These are phyloP conservation scores for Scolopax mira DNA, from an alignment of 2,113 vertebrate species.

Conservation along the genomic window DNA sequence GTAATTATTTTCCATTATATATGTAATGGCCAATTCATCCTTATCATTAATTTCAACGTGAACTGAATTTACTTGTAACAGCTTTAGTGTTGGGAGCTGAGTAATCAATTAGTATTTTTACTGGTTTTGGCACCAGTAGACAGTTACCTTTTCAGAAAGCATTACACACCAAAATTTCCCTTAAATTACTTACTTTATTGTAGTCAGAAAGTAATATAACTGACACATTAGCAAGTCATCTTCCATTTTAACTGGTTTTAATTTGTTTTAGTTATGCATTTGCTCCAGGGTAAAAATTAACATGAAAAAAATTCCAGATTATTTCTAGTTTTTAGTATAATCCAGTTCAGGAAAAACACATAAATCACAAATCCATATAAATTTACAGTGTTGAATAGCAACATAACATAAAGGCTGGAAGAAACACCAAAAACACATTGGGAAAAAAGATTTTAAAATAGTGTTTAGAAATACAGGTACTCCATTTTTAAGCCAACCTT, in stretches of 20 bases:
- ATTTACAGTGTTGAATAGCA: neutral
- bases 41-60: neutral
- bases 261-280: neutral
- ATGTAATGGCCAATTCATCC: neutral
- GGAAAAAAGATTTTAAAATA: neutral
- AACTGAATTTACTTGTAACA: neutral
- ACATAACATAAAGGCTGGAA: neutral
- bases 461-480: slow-evolving; percentile 43
- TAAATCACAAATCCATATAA: neutral
- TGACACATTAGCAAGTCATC: neutral
- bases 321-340: neutral
- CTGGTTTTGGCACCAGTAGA: neutral
- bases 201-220: neutral
- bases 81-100: neutral
- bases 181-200: neutral
- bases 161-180: neutral
- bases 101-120: neutral
- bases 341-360: neutral
- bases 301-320: neutral
- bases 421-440: neutral
- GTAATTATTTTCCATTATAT: slow-evolving; percentile 1
- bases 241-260: neutral
- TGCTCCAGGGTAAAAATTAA: neutral
- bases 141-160: neutral
- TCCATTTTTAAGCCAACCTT: slow-evolving; percentile 46